Conservation (phyloP, 2,888 invertebrate species). For the Cancer borealis region DNA sequence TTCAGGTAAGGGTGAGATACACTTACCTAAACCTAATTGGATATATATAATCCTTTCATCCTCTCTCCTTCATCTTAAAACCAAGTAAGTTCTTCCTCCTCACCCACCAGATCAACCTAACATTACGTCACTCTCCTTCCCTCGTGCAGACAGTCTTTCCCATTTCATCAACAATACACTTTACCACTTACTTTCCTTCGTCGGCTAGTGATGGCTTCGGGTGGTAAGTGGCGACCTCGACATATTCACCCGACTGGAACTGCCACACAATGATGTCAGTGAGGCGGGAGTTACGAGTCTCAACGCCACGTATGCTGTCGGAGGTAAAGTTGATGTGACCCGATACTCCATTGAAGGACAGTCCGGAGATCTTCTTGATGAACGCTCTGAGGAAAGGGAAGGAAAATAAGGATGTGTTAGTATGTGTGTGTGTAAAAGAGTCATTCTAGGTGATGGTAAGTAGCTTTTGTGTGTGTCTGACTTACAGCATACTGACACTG, state of each 20-base stretch:
- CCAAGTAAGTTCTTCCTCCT: neutral
- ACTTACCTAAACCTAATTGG: too few relatives aligned
- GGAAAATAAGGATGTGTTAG: neutral
- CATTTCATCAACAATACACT: neutral
- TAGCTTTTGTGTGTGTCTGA: too few relatives aligned
- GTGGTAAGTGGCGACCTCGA: slow-evolving; percentile 83
- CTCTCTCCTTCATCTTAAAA: too few relatives aligned
- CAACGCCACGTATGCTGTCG: slow-evolving; percentile 84
- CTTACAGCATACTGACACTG: slow-evolving; percentile 80
- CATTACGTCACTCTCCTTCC: neutral
- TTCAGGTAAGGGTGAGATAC: too few relatives aligned
- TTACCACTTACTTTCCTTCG: slow-evolving; percentile 53
- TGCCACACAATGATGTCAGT: slow-evolving; percentile 80
- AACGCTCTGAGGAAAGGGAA: slow-evolving; percentile 61
- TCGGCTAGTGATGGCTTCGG: slow-evolving; percentile 80
- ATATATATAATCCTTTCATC: too few relatives aligned
- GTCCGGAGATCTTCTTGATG: slow-evolving; percentile 63
- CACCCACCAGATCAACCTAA: neutral
- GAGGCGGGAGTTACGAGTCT: slow-evolving; percentile 69
- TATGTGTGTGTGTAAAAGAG: neutral
- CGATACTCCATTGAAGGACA: slow-evolving; percentile 86
- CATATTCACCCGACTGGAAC: slow-evolving; percentile 78
- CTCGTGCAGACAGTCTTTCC: neutral
- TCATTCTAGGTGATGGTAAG: too few relatives aligned
- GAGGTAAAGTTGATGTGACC: slow-evolving; percentile 86